Conservation (phyloP, 2,113 vertebrate genomes). For the Tachysurus fulvidraco region DNA sequence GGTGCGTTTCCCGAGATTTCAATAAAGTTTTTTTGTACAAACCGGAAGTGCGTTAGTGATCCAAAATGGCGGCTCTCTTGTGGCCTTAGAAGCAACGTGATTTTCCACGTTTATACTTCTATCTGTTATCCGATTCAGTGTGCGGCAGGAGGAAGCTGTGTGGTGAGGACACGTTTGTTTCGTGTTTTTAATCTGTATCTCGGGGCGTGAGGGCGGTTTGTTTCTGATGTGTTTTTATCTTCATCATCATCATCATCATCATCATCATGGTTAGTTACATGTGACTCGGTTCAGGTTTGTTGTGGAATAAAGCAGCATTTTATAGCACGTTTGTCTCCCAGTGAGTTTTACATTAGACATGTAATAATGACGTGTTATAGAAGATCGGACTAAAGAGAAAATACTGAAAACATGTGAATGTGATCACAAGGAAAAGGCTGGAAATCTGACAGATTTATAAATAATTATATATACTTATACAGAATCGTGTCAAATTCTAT, state of each 20-base stretch:
- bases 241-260: background rate
- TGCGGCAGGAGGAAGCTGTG: background rate
- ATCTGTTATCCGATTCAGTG: too few species aligned
- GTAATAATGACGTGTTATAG: too few species aligned
- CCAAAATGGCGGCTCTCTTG: slow-evolving; percentile 40
- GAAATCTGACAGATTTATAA: too few species aligned
- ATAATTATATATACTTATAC: too few species aligned
- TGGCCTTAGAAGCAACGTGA: slow-evolving; percentile 44
- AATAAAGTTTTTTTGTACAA: slow-evolving; percentile 40
- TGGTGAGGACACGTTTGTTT: background rate
- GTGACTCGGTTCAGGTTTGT: background rate
- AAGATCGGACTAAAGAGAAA: too few species aligned
- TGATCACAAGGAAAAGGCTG: too few species aligned
- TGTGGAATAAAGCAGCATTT: background rate
- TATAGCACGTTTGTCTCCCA: background rate
- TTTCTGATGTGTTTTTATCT: too few species aligned
- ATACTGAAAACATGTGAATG: too few species aligned
- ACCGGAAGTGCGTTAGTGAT: slow-evolving; percentile 13
- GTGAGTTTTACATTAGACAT: background rate
- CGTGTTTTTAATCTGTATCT: background rate
- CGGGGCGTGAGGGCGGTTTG: too few species aligned
- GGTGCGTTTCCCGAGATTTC: background rate
- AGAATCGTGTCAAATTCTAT: too few species aligned
- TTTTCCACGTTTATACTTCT: background rate
- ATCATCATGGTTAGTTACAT: background rate